Base-by-base conservation (phyloP, 2,888 invertebrate species). In the Falcaria lacertinaria region DNA sequence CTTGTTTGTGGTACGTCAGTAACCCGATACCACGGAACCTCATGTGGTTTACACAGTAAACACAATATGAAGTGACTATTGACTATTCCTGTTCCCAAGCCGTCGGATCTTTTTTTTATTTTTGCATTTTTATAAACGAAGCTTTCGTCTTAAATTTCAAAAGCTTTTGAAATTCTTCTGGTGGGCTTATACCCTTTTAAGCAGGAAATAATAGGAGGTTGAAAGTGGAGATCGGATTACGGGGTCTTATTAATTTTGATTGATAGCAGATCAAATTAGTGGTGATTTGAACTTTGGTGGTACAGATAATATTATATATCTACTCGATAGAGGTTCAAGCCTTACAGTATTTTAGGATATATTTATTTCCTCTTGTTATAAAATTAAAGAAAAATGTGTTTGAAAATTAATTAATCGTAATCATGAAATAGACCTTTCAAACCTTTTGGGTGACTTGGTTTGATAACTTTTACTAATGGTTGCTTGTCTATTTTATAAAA, bases 1-100 rank as follows among this genome's bases (percentile, higher is more conserved):
- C 49, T 43, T 44, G 47, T 43, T 42, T 42, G 45, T 69, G 49
- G 67, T 73, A 55, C 44, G 44, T 51, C 53, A 48, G 88, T 76
- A 84, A 86, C 75, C 49, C 57, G 80, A 87, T 80, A 86, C 79
- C 68, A 69, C 77, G 73, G 79, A 84, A 80, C 78, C 77, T 79
- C 78, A 69, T 78, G 78, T 72, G 83, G 85, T 83, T 85, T 84
- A 75, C 79, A 79, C 78, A 74, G 73, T 74, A 87, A 86, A 87
- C 83, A 86, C 80, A 85, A 84, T 81, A 83, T 83, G 86, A 82
- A 88, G 86, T 84, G 87, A 82, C 86, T 88, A 87, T 88, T 86
- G 88, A 88, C 87, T 88, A 85, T 85, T 86, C 80, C 69, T 74
- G 85, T 85, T 83, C 83, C 76, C 79, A 79, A 66, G 69, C 50